Conservation (phyloP, 2,888 invertebrate genomes). For the Cynaeus angustus region DNA sequence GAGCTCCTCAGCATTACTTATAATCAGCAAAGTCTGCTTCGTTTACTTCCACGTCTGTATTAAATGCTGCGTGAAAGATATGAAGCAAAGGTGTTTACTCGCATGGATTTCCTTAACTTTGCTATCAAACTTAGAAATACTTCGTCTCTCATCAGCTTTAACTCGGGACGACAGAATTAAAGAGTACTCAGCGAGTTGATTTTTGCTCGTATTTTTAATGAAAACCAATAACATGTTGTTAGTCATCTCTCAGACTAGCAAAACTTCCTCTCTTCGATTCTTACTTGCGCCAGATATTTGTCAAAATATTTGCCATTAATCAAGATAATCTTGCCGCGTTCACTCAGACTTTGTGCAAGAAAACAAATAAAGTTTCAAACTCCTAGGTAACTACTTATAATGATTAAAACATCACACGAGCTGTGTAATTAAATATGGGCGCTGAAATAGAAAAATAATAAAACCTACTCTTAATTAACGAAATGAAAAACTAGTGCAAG, state of each 20-base stretch:
- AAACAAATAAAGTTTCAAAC: slow-evolving; percentile 68
- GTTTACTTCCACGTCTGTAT: slow-evolving; percentile 65
- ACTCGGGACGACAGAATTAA: slow-evolving; percentile 20
- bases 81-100: slow-evolving; percentile 68
- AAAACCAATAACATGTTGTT: slow-evolving; percentile 52
- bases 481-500: background rate
- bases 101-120: slow-evolving; percentile 69
- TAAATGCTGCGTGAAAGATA: slow-evolving; percentile 70
- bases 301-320: slow-evolving; percentile 72
- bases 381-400: slow-evolving; percentile 67
- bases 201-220: slow-evolving; percentile 37
- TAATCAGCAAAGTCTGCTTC: slow-evolving; percentile 62
- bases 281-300: slow-evolving; percentile 63
- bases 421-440: slow-evolving; percentile 67
- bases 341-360: slow-evolving; percentile 66
- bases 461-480: slow-evolving; percentile 32
- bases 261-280: slow-evolving; percentile 48
- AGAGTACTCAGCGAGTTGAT: slow-evolving; percentile 30
- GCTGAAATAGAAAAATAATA: background rate
- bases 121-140: slow-evolving; percentile 68
- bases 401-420: slow-evolving; percentile 70
- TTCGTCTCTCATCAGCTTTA: slow-evolving; percentile 53
- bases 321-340: slow-evolving; percentile 68
- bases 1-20: slow-evolving; percentile 28
- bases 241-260: slow-evolving; percentile 35